These are phyloP conservation scores for Orchestia grillus DNA, from an alignment of 1,140 invertebrate genomes.

Conservation along the genomic window DNA sequence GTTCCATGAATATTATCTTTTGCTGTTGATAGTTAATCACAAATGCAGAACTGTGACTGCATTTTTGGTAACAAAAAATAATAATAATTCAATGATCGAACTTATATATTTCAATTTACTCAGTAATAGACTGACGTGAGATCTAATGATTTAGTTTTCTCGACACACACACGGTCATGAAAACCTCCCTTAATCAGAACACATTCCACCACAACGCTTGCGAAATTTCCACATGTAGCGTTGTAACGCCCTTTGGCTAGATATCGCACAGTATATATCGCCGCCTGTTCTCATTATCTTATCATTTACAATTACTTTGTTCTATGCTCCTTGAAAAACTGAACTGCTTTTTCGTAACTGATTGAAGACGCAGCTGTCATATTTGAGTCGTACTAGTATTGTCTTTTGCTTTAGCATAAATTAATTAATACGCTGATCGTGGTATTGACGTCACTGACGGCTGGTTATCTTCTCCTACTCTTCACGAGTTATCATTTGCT, in stretches of 20 bases:
- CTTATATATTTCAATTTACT: neutral
- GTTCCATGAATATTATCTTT: neutral
- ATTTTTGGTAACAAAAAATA: neutral
- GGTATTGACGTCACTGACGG: neutral
- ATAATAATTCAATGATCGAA: neutral
- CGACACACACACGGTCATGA: neutral
- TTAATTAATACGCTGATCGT: neutral
- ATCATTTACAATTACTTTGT: neutral
- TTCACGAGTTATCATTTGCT: neutral
- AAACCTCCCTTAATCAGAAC: neutral
- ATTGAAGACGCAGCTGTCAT: neutral
- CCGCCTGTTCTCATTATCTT: neutral
- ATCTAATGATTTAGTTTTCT: neutral
- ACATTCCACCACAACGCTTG: neutral
- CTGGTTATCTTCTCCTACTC: neutral
- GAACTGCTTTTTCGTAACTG: neutral
- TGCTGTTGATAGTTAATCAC: neutral
- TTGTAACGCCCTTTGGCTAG: neutral
- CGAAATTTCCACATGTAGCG: neutral
- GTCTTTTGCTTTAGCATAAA: neutral
- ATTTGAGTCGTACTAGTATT: neutral
- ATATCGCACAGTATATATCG: neutral
- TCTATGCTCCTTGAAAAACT: neutral
- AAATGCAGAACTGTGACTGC: neutral
- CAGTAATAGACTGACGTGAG: neutral